Evolutionary conservation across 64 coral and sea anemone species (phyloP), one percentile per base, ranked within the genome.

Genomic region (Trachythela sp.): DNA sequence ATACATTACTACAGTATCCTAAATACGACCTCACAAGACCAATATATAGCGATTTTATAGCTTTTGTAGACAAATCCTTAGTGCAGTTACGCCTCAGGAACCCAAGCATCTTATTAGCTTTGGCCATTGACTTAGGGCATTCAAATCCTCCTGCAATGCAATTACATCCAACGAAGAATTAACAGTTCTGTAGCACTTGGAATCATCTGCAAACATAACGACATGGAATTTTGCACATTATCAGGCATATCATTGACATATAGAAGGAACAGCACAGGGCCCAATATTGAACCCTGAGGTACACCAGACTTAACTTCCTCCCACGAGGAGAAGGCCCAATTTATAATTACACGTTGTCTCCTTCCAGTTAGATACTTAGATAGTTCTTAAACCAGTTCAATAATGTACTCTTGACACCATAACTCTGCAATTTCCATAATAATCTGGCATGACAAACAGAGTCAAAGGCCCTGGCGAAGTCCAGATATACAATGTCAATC

Each of bases 31-130:
- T 68, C 26, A 70, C 87, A 42, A 87, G 40, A 36, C 40, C 85
- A 34, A 87, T 56, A 37, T 35, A 87, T 34, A 87, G 54, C 6
- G 30, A 87, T 27, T 59, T 52, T 45, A 52, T 27, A 87, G 48
- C 45, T 87, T 48, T 32, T 29, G 51, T n/a, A 56, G 45, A 27
- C 20, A 59, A 27, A 52, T 56, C 45, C 31, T 58, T 52, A 35
- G 83, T 70, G 30, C 64, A 70, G 8, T 70, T 70, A 7, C 64
- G 18, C 24, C 24, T 70, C 8, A 70, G 64, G 30, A 85, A 85
- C 9, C 83, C 83, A 14, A 85, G 83, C 83, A 85, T 85, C 13
- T 37, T 30, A 85, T 85, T 85, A 85, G 83, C 83, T 37, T 85
- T 86, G 20, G 45, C 84, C 77, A 84, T 36, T 58, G 15, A 58